A percentile compares a stretch with the other conserved stretches of the same genome.
These are phyloP conservation scores for Laterallus jamaicensis DNA, from an alignment of 2,113 vertebrate species.

Conservation along the genomic window DNA sequence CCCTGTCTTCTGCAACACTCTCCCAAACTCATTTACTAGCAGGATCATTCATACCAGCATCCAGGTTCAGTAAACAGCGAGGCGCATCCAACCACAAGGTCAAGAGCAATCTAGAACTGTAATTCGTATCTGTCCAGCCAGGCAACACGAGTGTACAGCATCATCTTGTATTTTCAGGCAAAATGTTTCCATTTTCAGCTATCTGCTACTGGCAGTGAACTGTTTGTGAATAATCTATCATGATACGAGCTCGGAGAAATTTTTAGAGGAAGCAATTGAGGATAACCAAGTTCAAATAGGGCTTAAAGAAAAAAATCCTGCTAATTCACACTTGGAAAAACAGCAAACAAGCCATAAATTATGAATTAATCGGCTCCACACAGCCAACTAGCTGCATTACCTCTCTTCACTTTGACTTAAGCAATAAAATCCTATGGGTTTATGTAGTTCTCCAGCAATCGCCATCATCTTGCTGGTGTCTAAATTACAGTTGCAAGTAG, in stretches of 20 bases:
- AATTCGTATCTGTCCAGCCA: not conserved
- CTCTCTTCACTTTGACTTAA: not conserved
- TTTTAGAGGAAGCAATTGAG: constrained; percentile 27
- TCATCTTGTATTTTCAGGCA: not conserved
- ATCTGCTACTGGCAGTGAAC: not conserved
- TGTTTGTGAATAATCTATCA: not conserved
- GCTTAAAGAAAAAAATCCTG: not conserved
- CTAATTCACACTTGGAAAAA: not conserved
- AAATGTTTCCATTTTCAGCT: constrained; percentile 8
- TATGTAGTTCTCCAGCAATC: not conserved
- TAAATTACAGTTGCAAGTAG: not conserved
- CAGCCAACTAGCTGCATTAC: not conserved
- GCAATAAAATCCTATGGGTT: not conserved
- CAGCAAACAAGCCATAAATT: not conserved
- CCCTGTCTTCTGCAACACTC: not conserved
- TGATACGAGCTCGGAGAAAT: not conserved
- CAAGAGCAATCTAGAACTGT: not conserved
- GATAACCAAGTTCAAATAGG: constrained; percentile 7
- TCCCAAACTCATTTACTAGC: not conserved
- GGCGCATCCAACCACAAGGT: not conserved
- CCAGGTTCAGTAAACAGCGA: not conserved
- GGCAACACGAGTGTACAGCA: not conserved
- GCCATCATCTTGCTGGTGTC: not conserved
- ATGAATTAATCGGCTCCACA: not conserved
- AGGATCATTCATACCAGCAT: not conserved